Conservation (phyloP, 2,113 vertebrate genomes). For the Zosterops hypoxanthus region DNA sequence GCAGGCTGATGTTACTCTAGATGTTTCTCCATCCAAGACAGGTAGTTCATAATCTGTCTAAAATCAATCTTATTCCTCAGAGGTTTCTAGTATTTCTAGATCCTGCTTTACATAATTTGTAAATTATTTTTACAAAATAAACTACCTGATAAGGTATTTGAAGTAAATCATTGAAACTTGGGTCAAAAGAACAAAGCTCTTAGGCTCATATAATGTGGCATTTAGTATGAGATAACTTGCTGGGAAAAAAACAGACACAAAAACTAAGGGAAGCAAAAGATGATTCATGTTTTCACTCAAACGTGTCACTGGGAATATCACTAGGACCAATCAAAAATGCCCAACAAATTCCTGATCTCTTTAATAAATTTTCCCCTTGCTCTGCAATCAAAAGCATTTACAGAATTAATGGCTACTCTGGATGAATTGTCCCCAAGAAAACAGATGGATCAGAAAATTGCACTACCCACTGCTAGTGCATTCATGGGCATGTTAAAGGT, state of each 20-base stretch:
- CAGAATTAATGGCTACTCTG: neutral
- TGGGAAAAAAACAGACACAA: neutral
- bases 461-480: neutral
- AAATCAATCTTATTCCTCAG: neutral
- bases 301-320: neutral
- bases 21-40: neutral
- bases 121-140: no score
- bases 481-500: neutral
- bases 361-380: neutral
- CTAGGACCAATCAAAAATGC: neutral
- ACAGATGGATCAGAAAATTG: slow-evolving; percentile 1
- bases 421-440: neutral
- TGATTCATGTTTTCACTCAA: neutral
- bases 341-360: neutral
- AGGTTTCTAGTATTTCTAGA: neutral
- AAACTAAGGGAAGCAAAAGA: neutral
- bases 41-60: neutral
- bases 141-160: neutral
- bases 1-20: neutral
- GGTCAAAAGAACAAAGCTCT: neutral
- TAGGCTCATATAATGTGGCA: neutral
- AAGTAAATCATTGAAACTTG: neutral
- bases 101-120: neutral
- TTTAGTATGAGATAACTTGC: neutral
- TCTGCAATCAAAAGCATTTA: slow-evolving; percentile 14